Evolutionary conservation across 1,140 invertebrate genomes (phyloP).

Genomic region (Pemphigus obesinymphae): DNA sequence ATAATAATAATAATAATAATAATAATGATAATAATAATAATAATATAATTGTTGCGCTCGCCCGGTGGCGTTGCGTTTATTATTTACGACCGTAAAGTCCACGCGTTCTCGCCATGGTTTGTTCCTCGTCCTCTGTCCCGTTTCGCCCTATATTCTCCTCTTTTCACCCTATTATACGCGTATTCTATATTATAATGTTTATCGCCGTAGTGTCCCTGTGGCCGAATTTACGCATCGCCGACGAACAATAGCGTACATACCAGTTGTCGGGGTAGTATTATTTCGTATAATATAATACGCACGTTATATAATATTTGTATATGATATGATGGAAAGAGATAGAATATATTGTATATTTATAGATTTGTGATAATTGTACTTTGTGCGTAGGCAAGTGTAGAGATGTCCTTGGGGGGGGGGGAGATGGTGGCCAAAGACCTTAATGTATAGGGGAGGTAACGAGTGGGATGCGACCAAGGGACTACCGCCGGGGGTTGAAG

Average conservation of each 20-base stretch:
- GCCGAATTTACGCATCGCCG: neutral
- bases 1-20: neutral
- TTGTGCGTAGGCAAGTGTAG: neutral
- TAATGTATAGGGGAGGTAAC: neutral
- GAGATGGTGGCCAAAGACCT: neutral
- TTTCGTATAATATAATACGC: neutral
- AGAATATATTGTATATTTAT: neutral
- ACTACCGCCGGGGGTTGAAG: neutral
- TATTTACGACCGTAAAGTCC: neutral
- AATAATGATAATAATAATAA: neutral
- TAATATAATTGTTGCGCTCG: neutral
- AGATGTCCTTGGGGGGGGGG: neutral
- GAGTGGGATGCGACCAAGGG: neutral
- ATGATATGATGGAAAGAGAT: no score
- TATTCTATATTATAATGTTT: neutral
- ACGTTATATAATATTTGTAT: no score
- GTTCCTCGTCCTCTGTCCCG: neutral
- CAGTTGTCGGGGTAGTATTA: neutral
- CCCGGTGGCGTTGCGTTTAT: neutral
- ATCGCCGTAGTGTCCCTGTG: constrained; percentile 1
- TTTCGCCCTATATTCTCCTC: neutral
- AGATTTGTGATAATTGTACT: neutral
- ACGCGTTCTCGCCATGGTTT: neutral
- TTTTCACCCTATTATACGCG: neutral
- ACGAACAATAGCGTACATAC: neutral